phyloP scores from a whole-genome alignment of 2,797 vertebrate species.

The Salarias fasciatus region DNA sequence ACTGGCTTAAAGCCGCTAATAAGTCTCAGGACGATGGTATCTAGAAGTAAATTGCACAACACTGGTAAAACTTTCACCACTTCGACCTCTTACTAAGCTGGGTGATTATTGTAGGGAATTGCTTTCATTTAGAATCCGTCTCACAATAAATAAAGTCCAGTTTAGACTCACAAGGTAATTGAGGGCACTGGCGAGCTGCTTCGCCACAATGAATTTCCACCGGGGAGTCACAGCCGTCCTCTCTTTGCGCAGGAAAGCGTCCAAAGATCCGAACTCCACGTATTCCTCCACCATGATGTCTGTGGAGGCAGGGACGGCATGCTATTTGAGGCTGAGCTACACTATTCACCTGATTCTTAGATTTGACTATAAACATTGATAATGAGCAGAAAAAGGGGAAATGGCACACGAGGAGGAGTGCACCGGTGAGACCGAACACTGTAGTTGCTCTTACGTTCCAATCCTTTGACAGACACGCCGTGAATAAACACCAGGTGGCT shows the following conservation, averaged over 20 bases:
- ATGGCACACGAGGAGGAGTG: slow-evolving; percentile 31
- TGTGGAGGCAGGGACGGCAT: slow-evolving; percentile 65
- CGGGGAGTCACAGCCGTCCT: slow-evolving; percentile 80
- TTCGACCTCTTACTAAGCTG: background rate
- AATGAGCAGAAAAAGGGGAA: background rate
- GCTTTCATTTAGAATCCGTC: background rate
- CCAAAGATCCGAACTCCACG: slow-evolving; percentile 92
- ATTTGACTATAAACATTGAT: slow-evolving; percentile 11
- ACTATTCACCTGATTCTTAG: background rate
- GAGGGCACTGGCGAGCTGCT: slow-evolving; percentile 92
- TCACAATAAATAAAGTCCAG: background rate
- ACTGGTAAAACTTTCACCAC: background rate
- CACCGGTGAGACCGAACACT: slow-evolving; percentile 19
- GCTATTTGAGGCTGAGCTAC: too few relatives aligned
- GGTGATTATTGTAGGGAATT: background rate
- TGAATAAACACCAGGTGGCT: slow-evolving; percentile 91
- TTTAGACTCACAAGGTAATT: slow-evolving; percentile 88
- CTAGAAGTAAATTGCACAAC: background rate
- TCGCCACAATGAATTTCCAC: slow-evolving; percentile 93
- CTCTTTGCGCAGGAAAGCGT: slow-evolving; percentile 89
- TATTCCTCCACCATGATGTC: slow-evolving; percentile 95
- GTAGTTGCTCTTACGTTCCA: slow-evolving; percentile 87
- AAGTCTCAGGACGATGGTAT: background rate
- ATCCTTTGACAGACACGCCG: slow-evolving; percentile 90
- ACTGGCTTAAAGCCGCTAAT: background rate